phyloP scores from a whole-genome alignment of 2,113 vertebrate species.

The Carettochelys insculpta region DNA sequence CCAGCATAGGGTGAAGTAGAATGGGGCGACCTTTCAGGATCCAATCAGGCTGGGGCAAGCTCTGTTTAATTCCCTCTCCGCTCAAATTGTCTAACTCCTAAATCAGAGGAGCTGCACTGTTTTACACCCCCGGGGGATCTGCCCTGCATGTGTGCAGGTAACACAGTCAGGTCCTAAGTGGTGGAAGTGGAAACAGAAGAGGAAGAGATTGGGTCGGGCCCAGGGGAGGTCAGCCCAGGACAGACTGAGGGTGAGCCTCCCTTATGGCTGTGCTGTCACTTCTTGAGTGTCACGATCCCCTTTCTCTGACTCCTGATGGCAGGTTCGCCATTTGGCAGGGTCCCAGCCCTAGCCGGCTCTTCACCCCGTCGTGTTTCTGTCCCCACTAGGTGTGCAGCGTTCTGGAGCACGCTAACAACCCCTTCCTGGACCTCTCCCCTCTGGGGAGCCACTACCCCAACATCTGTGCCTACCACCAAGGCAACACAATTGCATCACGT shows the following conservation, averaged over 20 bases:
- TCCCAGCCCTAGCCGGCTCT: not conserved
- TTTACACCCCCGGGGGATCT: not conserved
- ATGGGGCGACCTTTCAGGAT: too few relatives aligned
- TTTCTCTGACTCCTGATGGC: not conserved
- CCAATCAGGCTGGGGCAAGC: not conserved
- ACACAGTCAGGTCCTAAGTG: not conserved
- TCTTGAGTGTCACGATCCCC: not conserved
- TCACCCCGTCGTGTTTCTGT: fast-evolving
- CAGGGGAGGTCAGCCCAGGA: not conserved
- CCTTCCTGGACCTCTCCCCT: conserved; percentile 76
- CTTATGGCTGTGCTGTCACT: not conserved
- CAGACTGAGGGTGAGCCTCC: not conserved
- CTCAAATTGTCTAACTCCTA: not conserved
- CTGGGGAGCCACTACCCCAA: conserved; percentile 73
- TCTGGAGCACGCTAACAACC: conserved; percentile 80
- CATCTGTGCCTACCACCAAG: conserved; percentile 84
- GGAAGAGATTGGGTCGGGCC: too few relatives aligned
- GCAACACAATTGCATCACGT: conserved; percentile 82
- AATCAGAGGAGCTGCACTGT: not conserved
- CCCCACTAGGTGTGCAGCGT: conserved; percentile 79
- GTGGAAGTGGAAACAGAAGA: too few relatives aligned
- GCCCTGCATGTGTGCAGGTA: not conserved
- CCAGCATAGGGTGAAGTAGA: not conserved
- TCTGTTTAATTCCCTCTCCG: not conserved
- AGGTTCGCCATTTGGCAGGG: not conserved